A percentile compares a stretch with the other conserved stretches of the same genome.
Conservation (phyloP, 2,113 vertebrate species). For the Microcebus tavaratra region DNA sequence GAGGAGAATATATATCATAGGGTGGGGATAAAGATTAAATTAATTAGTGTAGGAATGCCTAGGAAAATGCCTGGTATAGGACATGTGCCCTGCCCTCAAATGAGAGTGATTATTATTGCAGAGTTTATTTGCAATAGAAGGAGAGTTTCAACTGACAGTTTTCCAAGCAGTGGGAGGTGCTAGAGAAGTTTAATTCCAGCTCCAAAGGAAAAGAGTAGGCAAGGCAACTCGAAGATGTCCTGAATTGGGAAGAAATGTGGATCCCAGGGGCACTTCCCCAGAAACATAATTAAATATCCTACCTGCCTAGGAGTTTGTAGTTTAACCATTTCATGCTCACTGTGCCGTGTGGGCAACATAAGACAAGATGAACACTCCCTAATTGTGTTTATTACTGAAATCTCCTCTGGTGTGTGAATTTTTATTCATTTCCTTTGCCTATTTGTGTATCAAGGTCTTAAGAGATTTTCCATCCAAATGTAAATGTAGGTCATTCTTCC, state of each 20-base stretch:
- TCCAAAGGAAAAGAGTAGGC: neutral
- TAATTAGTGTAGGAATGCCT: neutral
- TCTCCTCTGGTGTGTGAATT: neutral
- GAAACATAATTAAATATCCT: neutral
- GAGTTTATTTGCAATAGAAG: neutral
- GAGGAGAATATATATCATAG: neutral
- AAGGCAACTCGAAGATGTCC: neutral
- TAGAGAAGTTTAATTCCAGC: neutral
- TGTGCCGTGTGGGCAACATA: fast-evolving
- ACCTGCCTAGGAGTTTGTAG: neutral
- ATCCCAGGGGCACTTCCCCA: neutral
- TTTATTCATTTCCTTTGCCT: neutral
- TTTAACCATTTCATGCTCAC: neutral
- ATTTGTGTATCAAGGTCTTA: neutral
- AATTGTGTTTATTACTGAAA: neutral
- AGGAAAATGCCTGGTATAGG: neutral
- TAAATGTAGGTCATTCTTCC: neutral
- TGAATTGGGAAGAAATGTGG: neutral
- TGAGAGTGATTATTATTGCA: neutral
- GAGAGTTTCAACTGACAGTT: neutral
- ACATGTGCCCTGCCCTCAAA: neutral
- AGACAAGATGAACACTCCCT: neutral
- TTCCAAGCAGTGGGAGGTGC: neutral
- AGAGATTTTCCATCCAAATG: neutral
- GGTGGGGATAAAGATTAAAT: neutral